Conservation (phyloP, 2,113 vertebrate species). For the Galbula dea region DNA sequence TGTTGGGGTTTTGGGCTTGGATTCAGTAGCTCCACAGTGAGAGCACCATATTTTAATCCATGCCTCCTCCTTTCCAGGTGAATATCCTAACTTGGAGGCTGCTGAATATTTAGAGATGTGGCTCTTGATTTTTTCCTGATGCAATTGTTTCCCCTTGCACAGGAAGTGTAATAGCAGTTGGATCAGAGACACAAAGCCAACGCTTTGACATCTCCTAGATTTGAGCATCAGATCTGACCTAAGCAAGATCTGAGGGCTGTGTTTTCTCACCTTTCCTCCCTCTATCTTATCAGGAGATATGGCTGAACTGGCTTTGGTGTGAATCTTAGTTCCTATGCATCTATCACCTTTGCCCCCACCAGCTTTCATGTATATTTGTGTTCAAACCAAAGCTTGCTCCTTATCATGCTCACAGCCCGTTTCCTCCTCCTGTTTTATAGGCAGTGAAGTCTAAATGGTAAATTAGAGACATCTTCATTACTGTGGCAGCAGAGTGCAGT, state of each 20-base stretch:
- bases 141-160: not conserved
- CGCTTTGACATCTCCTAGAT: not conserved
- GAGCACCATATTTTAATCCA: not conserved
- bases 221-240: not conserved
- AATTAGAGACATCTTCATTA: slow-evolving; percentile 46
- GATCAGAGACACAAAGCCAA: not conserved
- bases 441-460: slow-evolving; percentile 36
- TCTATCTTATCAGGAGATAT: not conserved
- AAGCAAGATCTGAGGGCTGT: not conserved
- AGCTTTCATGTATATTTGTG: not conserved
- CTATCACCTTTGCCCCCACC: not conserved
- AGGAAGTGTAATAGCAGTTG: not conserved
- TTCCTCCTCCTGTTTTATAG: slow-evolving; percentile 48
- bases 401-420: not conserved
- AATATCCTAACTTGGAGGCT: not conserved
- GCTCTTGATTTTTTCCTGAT: not conserved
- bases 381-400: not conserved
- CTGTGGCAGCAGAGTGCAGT: not conserved
- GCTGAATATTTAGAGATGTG: not conserved
- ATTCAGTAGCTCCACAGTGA: not conserved
- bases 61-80: not conserved
- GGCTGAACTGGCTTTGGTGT: not conserved
- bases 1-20: fast-evolving
- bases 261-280: not conserved
- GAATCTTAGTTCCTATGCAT: not conserved